Base-by-base conservation (phyloP, 2,113 vertebrate species). In the Seriola rivoliana region DNA sequence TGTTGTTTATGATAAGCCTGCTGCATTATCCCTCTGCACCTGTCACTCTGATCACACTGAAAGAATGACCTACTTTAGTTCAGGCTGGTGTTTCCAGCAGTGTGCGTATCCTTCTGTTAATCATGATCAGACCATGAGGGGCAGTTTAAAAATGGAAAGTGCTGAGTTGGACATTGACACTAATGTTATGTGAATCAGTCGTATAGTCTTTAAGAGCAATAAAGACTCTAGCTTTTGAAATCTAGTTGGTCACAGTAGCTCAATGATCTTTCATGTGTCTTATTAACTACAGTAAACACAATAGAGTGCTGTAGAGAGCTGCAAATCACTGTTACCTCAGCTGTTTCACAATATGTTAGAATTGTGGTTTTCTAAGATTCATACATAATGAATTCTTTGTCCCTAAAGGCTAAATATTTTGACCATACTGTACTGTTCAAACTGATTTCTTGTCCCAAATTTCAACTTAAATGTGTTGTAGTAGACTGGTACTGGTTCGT, bases 1-100 rank as follows among this genome's bases (percentile, higher is more conserved):
- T 67, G n/a, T 66, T 78, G 62, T 76, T 29, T 69, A 38, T 73
- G 58, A 82, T 73, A 62, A 75, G 12, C 34, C 42, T 44, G 60
- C 16, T 67, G 25, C 36, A 17, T 67, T 55, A 60, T 63, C 59
- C 13, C 25, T 66, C 17, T 44, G 42, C 34, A 55, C 16, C 67
- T 29, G 46, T 13, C 62, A 25, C 25, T 50, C 60, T 29, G 52
- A 65, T 58, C 67, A 63, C 16, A n/a, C 21, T 32, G 54, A 73
- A 34, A 60, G 29, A 64, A 19, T n/a, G 59, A 9, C 65, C 42
- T 52, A 11, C 71, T 54, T 80, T 34, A 42, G 23, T 60, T n/a
- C 9, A 48, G 3, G 9, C 25, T 25, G 25, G 1, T 63, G 58
- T 69, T 36, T 46, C 25, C 14, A 29, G 4, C 48, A 8, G 5